Evolutionary conservation across 2,888 invertebrate genomes (phyloP).

Genomic region (Xestia ashworthii): DNA sequence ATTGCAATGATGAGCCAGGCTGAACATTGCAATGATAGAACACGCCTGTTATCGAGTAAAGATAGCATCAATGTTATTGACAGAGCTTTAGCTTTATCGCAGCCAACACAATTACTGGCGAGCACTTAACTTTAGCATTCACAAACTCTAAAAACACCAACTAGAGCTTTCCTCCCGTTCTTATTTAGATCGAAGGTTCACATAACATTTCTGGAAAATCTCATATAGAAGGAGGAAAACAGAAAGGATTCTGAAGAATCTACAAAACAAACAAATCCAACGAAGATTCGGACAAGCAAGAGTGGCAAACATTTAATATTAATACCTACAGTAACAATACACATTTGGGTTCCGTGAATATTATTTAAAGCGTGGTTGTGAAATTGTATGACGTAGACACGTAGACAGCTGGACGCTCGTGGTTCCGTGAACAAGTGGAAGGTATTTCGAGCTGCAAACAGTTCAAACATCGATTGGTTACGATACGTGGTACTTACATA

Average conservation of each 20-base stretch:
- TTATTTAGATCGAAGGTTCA: conserved; percentile 31
- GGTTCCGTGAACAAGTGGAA: conserved; percentile 72
- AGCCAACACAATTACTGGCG: conserved; percentile 39
- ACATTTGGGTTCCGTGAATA: conserved; percentile 52
- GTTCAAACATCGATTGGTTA: conserved; percentile 60
- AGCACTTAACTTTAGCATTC: conserved; percentile 42
- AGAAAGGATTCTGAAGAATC: conserved; percentile 46
- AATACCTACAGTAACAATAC: conserved; percentile 38
- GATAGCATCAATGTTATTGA: conserved; percentile 53
- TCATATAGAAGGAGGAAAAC: conserved; percentile 31
- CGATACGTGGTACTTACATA: conserved; percentile 30
- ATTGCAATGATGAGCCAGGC: conserved; percentile 30
- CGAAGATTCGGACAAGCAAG: conserved; percentile 22
- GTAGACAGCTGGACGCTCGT: conserved; percentile 76
- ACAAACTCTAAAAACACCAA: conserved; percentile 41
- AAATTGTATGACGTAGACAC: conserved; percentile 74
- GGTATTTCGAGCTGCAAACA: conserved; percentile 72
- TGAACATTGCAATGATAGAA: conserved; percentile 39
- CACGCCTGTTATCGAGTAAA: conserved; percentile 43
- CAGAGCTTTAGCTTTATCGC: conserved; percentile 48
- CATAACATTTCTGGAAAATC: conserved; percentile 33
- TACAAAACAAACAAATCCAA: conserved; percentile 42
- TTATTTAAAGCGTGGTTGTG: conserved; percentile 68
- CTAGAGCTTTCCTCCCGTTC: conserved; percentile 18
- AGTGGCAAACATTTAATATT: conserved; percentile 44